Evolutionary conservation across 2,888 invertebrate species (phyloP).

Genomic region (Fragum whitleyi): DNA sequence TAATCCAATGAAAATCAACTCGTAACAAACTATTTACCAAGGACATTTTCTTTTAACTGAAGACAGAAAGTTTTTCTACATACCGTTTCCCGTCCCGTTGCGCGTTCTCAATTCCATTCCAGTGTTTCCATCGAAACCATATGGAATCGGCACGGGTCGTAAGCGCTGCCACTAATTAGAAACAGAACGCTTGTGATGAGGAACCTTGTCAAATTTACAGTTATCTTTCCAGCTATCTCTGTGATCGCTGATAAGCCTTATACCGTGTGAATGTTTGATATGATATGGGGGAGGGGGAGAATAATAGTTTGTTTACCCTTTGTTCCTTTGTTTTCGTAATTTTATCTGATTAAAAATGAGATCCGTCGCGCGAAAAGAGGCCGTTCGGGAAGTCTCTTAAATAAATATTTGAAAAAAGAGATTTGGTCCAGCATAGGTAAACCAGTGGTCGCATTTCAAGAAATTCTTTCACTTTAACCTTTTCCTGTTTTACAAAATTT

Average conservation of each 20-base stretch:
- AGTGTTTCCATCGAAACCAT: conserved; percentile 21
- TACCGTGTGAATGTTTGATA: background rate
- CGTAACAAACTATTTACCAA: background rate
- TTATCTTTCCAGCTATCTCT: background rate
- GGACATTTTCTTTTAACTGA: background rate
- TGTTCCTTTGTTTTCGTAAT: too few relatives aligned
- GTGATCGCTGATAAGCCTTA: background rate
- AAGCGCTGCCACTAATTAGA: conserved; percentile 17
- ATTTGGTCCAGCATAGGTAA: too few relatives aligned
- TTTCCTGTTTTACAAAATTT: too few relatives aligned
- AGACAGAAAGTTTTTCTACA: background rate
- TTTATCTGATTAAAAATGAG: too few relatives aligned
- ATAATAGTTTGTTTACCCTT: too few relatives aligned
- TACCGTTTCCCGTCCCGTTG: conserved; percentile 13
- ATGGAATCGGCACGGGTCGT: conserved; percentile 24
- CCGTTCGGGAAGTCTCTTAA: too few relatives aligned
- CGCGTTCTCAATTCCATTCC: conserved; percentile 1
- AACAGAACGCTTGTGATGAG: conserved; percentile 19
- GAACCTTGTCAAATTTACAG: conserved; percentile 16
- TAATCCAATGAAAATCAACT: background rate
- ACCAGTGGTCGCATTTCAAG: too few relatives aligned
- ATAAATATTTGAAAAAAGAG: too few relatives aligned
- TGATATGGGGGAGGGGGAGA: background rate
- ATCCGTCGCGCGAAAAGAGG: too few relatives aligned
- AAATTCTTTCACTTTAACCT: too few relatives aligned